These are phyloP conservation scores for Oryzias javanicus DNA, from an alignment of 2,113 vertebrate genomes.

Conservation along the genomic window DNA sequence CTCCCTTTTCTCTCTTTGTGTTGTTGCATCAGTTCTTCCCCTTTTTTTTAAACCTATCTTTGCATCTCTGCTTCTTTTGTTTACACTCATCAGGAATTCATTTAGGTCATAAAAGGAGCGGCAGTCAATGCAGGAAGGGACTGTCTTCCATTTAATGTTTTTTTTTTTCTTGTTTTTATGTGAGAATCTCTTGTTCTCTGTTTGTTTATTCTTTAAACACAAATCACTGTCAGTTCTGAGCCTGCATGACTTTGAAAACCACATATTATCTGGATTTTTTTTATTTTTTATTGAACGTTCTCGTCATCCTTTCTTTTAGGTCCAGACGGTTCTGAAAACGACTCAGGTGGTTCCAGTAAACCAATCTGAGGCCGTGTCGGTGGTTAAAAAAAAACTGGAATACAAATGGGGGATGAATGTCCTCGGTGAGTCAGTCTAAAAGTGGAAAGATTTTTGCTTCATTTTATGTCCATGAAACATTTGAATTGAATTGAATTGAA, in stretches of 20 bases:
- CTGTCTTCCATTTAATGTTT: conserved; percentile 31
- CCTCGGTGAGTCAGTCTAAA: conserved; percentile 70
- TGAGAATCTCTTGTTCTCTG: conserved; percentile 12
- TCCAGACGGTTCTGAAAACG: conserved; percentile 80
- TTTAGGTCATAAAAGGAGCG: conserved; percentile 34
- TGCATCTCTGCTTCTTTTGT: conserved; percentile 31
- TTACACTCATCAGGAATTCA: conserved; percentile 41
- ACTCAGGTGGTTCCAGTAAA: conserved; percentile 50
- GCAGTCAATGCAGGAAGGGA: conserved; percentile 34
- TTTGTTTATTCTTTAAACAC: conserved; percentile 29
- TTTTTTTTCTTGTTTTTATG: conserved; percentile 25
- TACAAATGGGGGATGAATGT: conserved; percentile 86
- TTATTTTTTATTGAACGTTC: background rate
- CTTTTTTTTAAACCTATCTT: background rate
- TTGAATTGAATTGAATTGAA: no score
- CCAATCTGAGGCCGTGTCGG: conserved; percentile 67
- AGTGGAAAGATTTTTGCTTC: background rate
- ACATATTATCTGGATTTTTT: background rate
- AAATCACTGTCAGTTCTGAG: background rate
- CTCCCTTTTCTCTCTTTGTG: background rate
- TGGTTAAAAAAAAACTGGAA: conserved; percentile 77
- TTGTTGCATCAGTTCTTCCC: background rate
- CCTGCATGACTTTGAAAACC: background rate
- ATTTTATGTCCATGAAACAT: background rate
- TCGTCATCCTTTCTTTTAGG: conserved; percentile 50